Evolutionary conservation across 2,113 vertebrate genomes (phyloP).

Genomic region (Progne subis): DNA sequence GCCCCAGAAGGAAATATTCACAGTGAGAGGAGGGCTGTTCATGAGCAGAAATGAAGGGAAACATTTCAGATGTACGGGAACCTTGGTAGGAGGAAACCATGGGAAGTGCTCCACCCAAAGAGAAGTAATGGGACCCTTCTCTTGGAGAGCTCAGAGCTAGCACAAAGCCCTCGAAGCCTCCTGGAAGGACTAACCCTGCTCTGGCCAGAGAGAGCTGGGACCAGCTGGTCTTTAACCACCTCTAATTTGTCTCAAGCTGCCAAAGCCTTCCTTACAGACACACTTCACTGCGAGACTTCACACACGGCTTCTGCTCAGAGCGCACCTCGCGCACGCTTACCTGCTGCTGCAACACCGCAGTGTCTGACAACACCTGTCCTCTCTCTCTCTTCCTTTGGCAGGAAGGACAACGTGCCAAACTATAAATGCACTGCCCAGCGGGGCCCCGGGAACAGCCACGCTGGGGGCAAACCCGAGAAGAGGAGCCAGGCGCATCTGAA

Average conservation of each 20-base stretch:
- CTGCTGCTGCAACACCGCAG: neutral
- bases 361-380: neutral
- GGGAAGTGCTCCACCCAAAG: neutral
- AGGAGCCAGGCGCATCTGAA: slow-evolving; percentile 68
- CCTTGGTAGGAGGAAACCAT: neutral
- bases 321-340: fast-evolving
- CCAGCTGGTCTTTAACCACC: slow-evolving; percentile 29
- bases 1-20: neutral
- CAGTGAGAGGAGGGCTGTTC: neutral
- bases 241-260: neutral
- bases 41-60: neutral
- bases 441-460: slow-evolving; percentile 61
- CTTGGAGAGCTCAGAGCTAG: neutral
- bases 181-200: slow-evolving; percentile 23
- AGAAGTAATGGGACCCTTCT: neutral
- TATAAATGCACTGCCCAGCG: slow-evolving; percentile 58
- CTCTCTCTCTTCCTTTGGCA: slow-evolving; percentile 67
- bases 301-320: neutral
- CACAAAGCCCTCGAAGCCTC: neutral
- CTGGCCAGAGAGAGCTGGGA: neutral
- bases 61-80: fast-evolving
- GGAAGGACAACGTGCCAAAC: slow-evolving; percentile 72
- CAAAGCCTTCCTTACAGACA: slow-evolving; percentile 16
- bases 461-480: slow-evolving; percentile 68
- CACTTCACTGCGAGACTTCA: neutral